phyloP scores from a whole-genome alignment of 1,140 invertebrate species.

The Globodera rostochiensis region DNA sequence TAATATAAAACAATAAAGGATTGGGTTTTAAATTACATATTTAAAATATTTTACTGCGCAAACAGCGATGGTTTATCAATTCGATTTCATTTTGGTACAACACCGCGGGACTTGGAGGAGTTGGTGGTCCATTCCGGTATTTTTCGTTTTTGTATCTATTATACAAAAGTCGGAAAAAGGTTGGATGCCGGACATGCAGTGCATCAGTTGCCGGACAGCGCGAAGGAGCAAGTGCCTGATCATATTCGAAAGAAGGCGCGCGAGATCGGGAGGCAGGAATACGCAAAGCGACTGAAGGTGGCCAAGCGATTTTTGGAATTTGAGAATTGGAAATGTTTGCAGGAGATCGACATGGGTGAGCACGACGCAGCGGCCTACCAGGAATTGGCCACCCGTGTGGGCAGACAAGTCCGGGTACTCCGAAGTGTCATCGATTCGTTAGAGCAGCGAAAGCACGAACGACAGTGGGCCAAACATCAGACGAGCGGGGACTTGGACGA shows the following conservation, averaged over 20 bases:
- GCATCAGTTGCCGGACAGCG: conserved; percentile 83
- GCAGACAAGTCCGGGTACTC: conserved; percentile 73
- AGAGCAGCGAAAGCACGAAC: conserved; percentile 87
- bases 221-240: conserved; percentile 86
- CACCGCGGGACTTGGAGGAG: conserved; percentile 77
- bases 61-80: too few relatives aligned
- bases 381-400: conserved; percentile 78
- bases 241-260: conserved; percentile 80
- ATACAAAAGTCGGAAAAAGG: conserved; percentile 37
- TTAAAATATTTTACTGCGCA: too few relatives aligned
- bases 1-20: too few relatives aligned
- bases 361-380: conserved; percentile 86
- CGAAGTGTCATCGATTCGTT: conserved; percentile 70
- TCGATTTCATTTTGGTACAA: conserved; percentile 63
- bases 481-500: conserved; percentile 93
- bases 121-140: conserved; percentile 81
- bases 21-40: too few relatives aligned
- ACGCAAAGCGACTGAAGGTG: conserved; percentile 73
- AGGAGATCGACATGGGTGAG: conserved; percentile 91
- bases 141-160: conserved; percentile 57
- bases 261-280: conserved; percentile 88
- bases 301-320: conserved; percentile 24
- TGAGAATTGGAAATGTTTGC: conserved; percentile 50
- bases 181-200: conserved; percentile 89
- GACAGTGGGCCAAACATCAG: conserved; percentile 88